Percentiles rank a stretch among this genome's conserved stretches.
phyloP scores from a whole-genome alignment of 2,797 vertebrate species.

The Channa striata region DNA sequence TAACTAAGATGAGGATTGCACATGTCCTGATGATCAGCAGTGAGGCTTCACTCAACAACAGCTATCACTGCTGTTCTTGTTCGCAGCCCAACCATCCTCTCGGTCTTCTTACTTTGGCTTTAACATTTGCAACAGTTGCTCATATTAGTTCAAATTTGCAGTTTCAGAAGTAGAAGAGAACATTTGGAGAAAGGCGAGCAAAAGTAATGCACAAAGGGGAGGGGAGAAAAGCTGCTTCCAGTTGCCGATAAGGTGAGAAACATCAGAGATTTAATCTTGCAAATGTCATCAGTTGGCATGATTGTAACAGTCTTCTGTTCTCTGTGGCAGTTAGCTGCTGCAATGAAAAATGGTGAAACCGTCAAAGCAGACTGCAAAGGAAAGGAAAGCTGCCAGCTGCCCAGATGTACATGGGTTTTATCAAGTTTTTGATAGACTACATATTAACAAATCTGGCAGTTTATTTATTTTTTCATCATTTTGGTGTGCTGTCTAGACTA shows the following conservation, averaged over 20 bases:
- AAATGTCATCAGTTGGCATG: conserved; percentile 13
- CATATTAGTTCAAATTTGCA: not conserved
- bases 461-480: not conserved
- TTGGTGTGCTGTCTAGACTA: not conserved
- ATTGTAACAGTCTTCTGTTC: not conserved
- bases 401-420: not conserved
- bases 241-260: not conserved
- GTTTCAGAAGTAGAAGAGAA: not conserved
- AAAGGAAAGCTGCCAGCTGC: conserved; percentile 4
- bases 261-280: conserved; percentile 16
- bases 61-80: conserved; percentile 23
- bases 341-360: conserved; percentile 9
- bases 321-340: not conserved
- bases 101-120: too few species aligned
- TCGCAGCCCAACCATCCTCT: conserved; percentile 13
- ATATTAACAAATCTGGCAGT: too few species aligned
- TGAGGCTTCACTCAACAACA: conserved; percentile 8
- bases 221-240: not conserved
- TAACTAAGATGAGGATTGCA: conserved; percentile 23
- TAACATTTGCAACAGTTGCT: too few species aligned
- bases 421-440: conserved; percentile 14
- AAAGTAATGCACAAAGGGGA: not conserved
- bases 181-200: not conserved
- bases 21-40: conserved; percentile 11
- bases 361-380: conserved; percentile 14